phyloP scores from a whole-genome alignment of 2,888 invertebrate species.

The Norana najaformis region DNA sequence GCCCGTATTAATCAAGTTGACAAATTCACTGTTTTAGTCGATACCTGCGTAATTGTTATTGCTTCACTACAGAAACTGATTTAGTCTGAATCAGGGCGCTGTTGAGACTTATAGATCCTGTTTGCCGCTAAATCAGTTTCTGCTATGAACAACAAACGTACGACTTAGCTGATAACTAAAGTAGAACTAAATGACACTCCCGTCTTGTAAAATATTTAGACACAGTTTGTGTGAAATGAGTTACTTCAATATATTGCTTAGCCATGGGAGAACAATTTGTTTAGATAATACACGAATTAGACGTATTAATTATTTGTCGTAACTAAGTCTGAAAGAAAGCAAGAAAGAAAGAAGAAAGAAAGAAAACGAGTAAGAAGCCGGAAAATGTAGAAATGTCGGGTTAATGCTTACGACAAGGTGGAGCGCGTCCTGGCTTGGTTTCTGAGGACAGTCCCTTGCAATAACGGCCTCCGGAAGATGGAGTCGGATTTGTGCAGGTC shows the following conservation, averaged over 20 bases:
- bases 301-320: background rate
- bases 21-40: no score
- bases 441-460: constrained; percentile 34
- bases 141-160: background rate
- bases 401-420: constrained; percentile 33
- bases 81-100: no score
- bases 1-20: background rate
- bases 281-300: background rate
- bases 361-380: background rate
- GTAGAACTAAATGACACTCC: background rate
- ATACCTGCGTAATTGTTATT: no score
- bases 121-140: no score
- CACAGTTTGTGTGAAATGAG: background rate
- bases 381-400: background rate
- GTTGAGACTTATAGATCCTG: no score
- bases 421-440: constrained; percentile 32
- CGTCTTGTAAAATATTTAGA: background rate
- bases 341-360: background rate
- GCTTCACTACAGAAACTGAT: no score
- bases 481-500: constrained; percentile 37
- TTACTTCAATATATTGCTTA: background rate
- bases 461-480: constrained; percentile 33
- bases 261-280: background rate
- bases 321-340: background rate
- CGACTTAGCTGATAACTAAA: background rate